Evolutionary conservation across 2,888 invertebrate genomes (phyloP).

Genomic region (Drosophila paramelanica): DNA sequence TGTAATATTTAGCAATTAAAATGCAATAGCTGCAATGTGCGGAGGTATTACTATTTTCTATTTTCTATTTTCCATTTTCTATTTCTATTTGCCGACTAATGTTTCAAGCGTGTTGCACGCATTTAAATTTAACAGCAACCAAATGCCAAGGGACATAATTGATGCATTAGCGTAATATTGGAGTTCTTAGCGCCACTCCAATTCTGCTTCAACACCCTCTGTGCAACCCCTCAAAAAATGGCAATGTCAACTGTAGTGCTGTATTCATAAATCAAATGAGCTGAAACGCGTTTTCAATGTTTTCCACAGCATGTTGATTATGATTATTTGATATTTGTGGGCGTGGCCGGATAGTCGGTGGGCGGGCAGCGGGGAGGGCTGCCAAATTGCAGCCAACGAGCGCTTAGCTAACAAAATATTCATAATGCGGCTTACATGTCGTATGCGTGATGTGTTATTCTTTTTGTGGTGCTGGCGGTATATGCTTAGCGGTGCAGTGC

Average conservation of each 20-base stretch:
- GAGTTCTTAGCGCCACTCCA: slow-evolving; percentile 8
- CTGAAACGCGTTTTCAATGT: slow-evolving; percentile 77
- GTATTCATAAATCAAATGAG: slow-evolving; percentile 74
- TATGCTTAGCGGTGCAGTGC: slow-evolving; percentile 56
- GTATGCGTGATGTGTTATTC: slow-evolving; percentile 74
- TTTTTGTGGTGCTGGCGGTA: slow-evolving; percentile 58
- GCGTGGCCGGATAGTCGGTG: neutral
- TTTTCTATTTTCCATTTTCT: slow-evolving; percentile 9
- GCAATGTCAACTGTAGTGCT: slow-evolving; percentile 70
- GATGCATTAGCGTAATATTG: slow-evolving; percentile 71
- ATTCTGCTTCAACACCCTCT: neutral
- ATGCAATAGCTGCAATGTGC: slow-evolving; percentile 57
- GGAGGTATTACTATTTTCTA: slow-evolving; percentile 26
- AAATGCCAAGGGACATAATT: slow-evolving; percentile 64
- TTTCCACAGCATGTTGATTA: slow-evolving; percentile 66
- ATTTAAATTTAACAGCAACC: slow-evolving; percentile 54
- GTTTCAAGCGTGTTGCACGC: slow-evolving; percentile 38
- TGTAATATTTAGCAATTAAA: slow-evolving; percentile 65
- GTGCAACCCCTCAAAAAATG: neutral
- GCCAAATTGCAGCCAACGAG: slow-evolving; percentile 19
- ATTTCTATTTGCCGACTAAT: slow-evolving; percentile 27
- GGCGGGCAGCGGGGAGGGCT: neutral
- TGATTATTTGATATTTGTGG: slow-evolving; percentile 62
- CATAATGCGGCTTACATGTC: slow-evolving; percentile 78
- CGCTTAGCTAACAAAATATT: slow-evolving; percentile 72